phyloP scores from a whole-genome alignment of 1,140 invertebrate genomes.

The Acyrthosiphon pisum region DNA sequence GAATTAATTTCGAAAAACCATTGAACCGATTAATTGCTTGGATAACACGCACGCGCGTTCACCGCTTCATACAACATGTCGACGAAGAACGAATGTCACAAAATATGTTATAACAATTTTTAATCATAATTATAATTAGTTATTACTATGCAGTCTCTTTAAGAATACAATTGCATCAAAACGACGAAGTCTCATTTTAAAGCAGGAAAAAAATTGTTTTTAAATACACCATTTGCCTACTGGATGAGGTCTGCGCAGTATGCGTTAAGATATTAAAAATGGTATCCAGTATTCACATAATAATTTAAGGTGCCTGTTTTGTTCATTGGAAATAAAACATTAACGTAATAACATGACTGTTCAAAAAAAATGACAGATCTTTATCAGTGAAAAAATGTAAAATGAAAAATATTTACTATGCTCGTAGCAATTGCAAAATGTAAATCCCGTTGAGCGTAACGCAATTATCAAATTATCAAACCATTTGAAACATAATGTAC shows the following conservation, averaged over 20 bases:
- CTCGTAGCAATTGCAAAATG: too few species aligned
- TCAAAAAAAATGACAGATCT: too few species aligned
- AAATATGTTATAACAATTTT: not conserved
- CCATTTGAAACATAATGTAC: not conserved
- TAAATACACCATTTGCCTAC: not conserved
- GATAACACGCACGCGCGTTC: not conserved
- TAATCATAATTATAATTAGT: not conserved
- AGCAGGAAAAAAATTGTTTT: not conserved
- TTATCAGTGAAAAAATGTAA: too few species aligned
- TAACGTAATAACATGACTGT: too few species aligned
- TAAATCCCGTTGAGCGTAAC: not conserved
- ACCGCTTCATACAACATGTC: not conserved
- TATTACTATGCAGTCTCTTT: not conserved
- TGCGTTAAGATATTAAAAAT: not conserved
- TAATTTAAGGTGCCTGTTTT: too few species aligned
- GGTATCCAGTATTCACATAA: not conserved
- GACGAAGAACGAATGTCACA: not conserved
- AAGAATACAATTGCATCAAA: not conserved
- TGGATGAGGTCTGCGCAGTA: not conserved
- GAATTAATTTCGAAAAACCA: constrained; percentile 53
- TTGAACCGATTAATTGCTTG: constrained; percentile 43
- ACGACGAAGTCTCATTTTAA: too few species aligned
- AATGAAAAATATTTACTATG: too few species aligned
- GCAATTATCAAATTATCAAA: not conserved
- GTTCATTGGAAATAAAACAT: too few species aligned